Base-by-base conservation (phyloP, 2,797 vertebrate species). In the Benthosema pterotum region DNA sequence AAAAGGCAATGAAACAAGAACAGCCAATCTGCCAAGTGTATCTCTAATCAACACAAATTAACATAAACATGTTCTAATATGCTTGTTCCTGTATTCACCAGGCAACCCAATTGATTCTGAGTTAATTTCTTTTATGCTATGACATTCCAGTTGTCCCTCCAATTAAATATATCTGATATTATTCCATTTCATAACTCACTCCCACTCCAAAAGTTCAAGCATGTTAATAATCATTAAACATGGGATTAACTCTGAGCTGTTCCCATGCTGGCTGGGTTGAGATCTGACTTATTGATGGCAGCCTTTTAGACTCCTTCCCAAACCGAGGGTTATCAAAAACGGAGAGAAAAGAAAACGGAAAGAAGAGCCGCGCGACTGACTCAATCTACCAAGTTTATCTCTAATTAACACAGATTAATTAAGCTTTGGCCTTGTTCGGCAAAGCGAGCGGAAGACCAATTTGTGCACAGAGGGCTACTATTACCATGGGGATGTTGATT, bases 391-490 rank as follows among this genome's bases (percentile, higher is more conserved):
- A 72, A 88, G 75, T 90, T 88, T 87, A 91, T 89, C 84, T 74
- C 84, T 88, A 84, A 91, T 92, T 91, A 90, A 82, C 80, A 73
- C 53, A 9, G 81, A 89, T 88, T 89, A 90, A 84, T 82, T 87
- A 83, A 84, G 86, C 77, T 81, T 83, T 82, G 79, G 82, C 77
- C 83, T 77, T 14, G 16, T 77, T 76, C 71, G 56, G 66, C 69
- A 84, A 84, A 61, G 75, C 75, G 78, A 78, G 82, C 76, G 79
- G 76, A 87, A 78, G 83, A 72, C 48, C 70, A 79, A 79, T 87
- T 75, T 84, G 73, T 81, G 75, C 82, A 81, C 53, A 52, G 66
- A 71, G 77, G 77, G 63, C 70, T 69, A 28, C 78, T 77, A 76
- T 78, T 79, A 74, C 78, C 80, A 65, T 16, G 2, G 71, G 65